Evolutionary conservation across 2,113 vertebrate species (phyloP).

Genomic region (Chrysochloris asiatica): DNA sequence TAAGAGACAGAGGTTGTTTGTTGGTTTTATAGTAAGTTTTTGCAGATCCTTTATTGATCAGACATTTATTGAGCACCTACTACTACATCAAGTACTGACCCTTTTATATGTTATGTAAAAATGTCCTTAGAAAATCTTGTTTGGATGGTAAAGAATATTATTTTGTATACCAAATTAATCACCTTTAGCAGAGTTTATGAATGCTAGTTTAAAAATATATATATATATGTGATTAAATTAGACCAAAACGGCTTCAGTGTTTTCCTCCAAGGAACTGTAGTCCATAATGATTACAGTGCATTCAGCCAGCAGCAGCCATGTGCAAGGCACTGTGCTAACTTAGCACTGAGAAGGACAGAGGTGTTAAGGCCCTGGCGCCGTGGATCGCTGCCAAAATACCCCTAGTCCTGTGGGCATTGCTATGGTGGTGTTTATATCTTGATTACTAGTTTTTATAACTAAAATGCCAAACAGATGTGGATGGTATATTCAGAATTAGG

Average conservation of each 20-base stretch:
- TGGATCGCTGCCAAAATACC: neutral
- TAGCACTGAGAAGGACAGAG: neutral
- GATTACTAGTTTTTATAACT: neutral
- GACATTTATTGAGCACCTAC: conserved; percentile 79
- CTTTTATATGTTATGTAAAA: conserved; percentile 25
- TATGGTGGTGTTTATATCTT: neutral
- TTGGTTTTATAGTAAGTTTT: conserved; percentile 36
- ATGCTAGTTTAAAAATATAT: too few relatives aligned
- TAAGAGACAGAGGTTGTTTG: neutral
- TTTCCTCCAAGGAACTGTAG: neutral
- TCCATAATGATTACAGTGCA: neutral
- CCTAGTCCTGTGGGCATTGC: rapidly evolving
- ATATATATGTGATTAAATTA: neutral
- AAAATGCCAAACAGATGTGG: neutral
- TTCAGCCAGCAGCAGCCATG: neutral
- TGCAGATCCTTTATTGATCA: conserved; percentile 25
- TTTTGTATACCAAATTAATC: conserved; percentile 5
- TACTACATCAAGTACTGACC: conserved; percentile 50
- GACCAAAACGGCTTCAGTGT: neutral
- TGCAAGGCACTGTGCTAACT: conserved; percentile 49
- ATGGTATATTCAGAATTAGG: conserved; percentile 9
- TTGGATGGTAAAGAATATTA: conserved; percentile 44
- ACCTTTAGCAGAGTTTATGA: neutral
- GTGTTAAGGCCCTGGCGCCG: neutral
- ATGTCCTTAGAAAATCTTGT: conserved; percentile 39